These are phyloP conservation scores for Matsumurasca onukii DNA, from an alignment of 1,140 invertebrate genomes.

Conservation along the genomic window DNA sequence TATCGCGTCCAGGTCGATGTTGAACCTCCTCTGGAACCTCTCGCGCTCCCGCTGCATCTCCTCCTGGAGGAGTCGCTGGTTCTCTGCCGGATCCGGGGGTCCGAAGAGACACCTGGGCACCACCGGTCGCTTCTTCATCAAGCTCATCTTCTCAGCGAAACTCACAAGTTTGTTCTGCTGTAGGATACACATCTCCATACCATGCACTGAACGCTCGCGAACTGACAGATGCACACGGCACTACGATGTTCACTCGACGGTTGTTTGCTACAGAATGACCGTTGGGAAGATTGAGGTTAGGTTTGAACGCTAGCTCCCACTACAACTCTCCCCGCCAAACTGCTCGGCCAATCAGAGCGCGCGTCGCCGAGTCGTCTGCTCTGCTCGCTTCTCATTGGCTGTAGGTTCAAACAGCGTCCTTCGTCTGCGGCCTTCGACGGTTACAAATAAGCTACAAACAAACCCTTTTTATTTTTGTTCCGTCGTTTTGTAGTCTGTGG, in stretches of 20 bases:
- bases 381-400: background rate
- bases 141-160: background rate
- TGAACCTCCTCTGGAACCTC: background rate
- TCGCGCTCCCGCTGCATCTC: slow-evolving; percentile 4
- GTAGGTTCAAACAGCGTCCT: background rate
- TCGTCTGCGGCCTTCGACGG: slow-evolving; percentile 9
- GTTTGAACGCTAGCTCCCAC: slow-evolving; percentile 1
- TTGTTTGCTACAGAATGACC: background rate
- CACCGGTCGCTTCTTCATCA: background rate
- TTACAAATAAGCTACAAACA: slow-evolving; percentile 12
- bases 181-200: slow-evolving; percentile 1
- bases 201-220: no score
- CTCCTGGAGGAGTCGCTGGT: slow-evolving; percentile 17
- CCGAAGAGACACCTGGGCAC: slow-evolving; percentile 25
- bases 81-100: slow-evolving; percentile 14
- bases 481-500: background rate
- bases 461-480: background rate
- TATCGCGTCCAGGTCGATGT: background rate
- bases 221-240: no score
- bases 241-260: background rate
- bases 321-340: background rate
- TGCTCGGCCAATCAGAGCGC: background rate
- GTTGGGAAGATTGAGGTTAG: background rate
- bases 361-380: slow-evolving; percentile 2
- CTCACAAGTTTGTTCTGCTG: background rate